Evolutionary conservation across 2,888 invertebrate species (phyloP), one percentile per base, ranked within the genome.

Genomic region (Taphrorychus bicolor): DNA sequence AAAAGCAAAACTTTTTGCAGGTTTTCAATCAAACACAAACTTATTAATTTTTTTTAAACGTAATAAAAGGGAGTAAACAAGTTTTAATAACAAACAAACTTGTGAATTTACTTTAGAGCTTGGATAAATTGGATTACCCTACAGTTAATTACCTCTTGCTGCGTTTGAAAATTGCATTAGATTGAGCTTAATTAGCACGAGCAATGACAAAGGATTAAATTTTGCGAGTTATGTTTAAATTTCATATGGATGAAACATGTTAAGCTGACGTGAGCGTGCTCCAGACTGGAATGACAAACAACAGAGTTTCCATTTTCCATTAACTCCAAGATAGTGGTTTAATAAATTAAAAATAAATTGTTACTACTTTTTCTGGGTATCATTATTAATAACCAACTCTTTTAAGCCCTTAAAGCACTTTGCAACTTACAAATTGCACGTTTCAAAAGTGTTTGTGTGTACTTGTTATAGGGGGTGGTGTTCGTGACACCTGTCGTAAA

Each of bases 401-500:
- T 32, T 32, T 11, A 7, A 32, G 32, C 32, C n/a, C n/a, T n/a
- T n/a, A n/a, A n/a, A n/a, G n/a, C n/a, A n/a, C n/a, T n/a, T n/a
- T 32, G 32, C 11, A 32, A 32, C 7, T 32, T 32, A 32, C 32
- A 32, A 32, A 32, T 32, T 32, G 11, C 32, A 32, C 3, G 11
- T 32, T 32, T 32, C 9, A 32, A 32, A 32, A 32, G n/a, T n/a
- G n/a, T n/a, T 3, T 32, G 32, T 32, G 32, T 32, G 11, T 32
- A 7, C 32, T 32, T 32, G n/a, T 32, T 32, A 32, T 11, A 11
- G 2, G 32, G 11, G 11, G 11, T 32, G 41, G 48, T 65, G 65
- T 65, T 59, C 42, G 48, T 65, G 65, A 52, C 65, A 65, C 65
- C 59, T 65, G 65, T 65, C 65, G 56, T 45, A 65, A 65, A 59